phyloP scores from a whole-genome alignment of 1,140 invertebrate species.

The Sipha flava region DNA sequence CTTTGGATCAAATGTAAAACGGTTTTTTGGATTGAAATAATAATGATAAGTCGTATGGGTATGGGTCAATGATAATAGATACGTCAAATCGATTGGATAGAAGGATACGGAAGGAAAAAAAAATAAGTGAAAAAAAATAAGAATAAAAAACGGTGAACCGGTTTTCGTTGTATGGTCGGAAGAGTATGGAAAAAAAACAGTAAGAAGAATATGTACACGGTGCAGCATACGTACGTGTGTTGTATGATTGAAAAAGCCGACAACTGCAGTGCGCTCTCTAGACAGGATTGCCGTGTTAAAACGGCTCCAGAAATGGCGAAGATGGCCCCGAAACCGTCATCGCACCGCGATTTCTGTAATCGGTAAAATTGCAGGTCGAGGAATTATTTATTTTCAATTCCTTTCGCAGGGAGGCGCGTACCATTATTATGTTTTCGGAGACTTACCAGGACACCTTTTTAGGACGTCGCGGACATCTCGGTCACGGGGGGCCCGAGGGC shows the following conservation, averaged over 20 bases:
- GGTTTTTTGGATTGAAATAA: not conserved
- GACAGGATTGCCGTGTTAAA: not conserved
- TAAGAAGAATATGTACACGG: not conserved
- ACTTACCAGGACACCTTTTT: not conserved
- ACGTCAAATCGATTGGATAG: conserved; percentile 10
- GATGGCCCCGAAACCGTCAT: conserved; percentile 7
- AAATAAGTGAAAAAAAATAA: not conserved
- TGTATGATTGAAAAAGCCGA: conserved; percentile 27
- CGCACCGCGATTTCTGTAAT: not conserved
- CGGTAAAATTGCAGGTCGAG: conserved; percentile 5
- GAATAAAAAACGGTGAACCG: conserved; percentile 22
- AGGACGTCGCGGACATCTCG: not conserved
- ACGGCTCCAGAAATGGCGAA: conserved; percentile 2
- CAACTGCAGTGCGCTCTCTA: not conserved
- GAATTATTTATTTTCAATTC: not conserved
- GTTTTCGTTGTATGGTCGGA: conserved; percentile 11
- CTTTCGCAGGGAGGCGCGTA: not conserved
- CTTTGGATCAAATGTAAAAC: not conserved
- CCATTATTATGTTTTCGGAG: not conserved
- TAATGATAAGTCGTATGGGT: not conserved
- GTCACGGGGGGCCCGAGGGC: too few species aligned
- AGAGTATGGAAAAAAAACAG: not conserved
- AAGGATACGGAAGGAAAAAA: not conserved
- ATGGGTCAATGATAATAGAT: conserved; percentile 4
- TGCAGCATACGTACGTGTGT: not conserved